Conservation (phyloP, 1,140 invertebrate genomes). For the Drosophila gunungcola region DNA sequence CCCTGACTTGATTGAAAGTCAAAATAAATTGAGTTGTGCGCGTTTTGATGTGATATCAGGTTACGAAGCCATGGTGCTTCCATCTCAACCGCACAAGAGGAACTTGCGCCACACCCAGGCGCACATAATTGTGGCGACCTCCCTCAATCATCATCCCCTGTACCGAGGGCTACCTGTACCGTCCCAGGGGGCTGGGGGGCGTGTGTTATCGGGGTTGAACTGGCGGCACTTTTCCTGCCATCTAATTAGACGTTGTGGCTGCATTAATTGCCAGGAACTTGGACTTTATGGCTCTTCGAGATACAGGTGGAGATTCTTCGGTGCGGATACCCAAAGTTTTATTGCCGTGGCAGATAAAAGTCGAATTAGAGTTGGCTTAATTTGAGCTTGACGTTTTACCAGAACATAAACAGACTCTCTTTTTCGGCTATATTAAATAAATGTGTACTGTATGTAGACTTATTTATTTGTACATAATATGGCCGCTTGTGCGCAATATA, state of each 20-base stretch:
- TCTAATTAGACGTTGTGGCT: conserved; percentile 75
- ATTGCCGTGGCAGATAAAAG: conserved; percentile 58
- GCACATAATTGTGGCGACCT: conserved; percentile 56
- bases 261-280: conserved; percentile 67
- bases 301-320: conserved; percentile 12
- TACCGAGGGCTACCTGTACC: conserved; percentile 4
- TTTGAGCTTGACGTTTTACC: conserved; percentile 42
- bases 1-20: conserved; percentile 19
- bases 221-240: conserved; percentile 61
- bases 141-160: background rate
- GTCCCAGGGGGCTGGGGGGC: conserved; percentile 29
- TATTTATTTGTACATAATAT: conserved; percentile 21
- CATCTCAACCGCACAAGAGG: conserved; percentile 61
- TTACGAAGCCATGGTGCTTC: conserved; percentile 39
- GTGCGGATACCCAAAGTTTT: conserved; percentile 47
- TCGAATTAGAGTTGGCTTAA: conserved; percentile 66
- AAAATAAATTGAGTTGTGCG: conserved; percentile 34
- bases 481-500: conserved; percentile 12
- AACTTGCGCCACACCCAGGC: conserved; percentile 58
- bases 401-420: background rate
- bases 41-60: conserved; percentile 41
- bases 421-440: background rate
- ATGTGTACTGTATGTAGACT: conserved; percentile 2
- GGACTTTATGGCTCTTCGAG: conserved; percentile 76
- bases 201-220: conserved; percentile 61